Base-by-base conservation (phyloP, 2,888 invertebrate genomes). In the Cantharis nigra region DNA sequence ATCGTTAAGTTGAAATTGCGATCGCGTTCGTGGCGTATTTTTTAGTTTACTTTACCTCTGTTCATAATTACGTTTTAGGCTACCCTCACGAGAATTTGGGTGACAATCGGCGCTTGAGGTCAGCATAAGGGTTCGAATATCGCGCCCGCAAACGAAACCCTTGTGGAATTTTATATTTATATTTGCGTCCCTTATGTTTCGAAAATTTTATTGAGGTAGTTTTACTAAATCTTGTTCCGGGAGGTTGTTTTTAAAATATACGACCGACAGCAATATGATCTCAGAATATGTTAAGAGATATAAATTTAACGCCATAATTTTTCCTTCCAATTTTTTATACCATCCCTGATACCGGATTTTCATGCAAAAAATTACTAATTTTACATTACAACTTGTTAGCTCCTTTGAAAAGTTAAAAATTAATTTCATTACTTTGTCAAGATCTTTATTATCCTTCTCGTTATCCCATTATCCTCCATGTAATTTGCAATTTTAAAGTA, bases 91-190 rank as follows among this genome's bases (percentile, higher is more conserved):
- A 74, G 78, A 79, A 71, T 79, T 74, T 72, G 74, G 71, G 72
- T 71, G 73, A 75, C 75, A 79, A 76, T 76, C 70, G 78, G 72
- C 74, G 76, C 70, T 74, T 72, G 76, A 76, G 75, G 76, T 71
- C 71, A 67, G 65, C 72, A 18, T 11, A 33, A 49, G 63, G 70
- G 28, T 74, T 64, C 72, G 30, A 72, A 79, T 79, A 79, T 79
- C 76, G 72, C 78, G 76, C 76, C 74, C 71, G 33, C 67, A 33
- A 65, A 71, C 72, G 70, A 71, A 76, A 75, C 75, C 76, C 76
- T 70, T 26, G 69, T 28, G 67, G 78, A 79, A 79, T 79, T 76
- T 67, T 79, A 76, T 79, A 79, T 79, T 79, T 78, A 78, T 78
- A 73, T 76, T 76, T 79, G 70, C 49, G 74, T 74, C 74, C 74